Percentiles rank a stretch among this genome's conserved stretches.
Evolutionary conservation across 2,113 vertebrate species (phyloP).

Genomic region (Merops nubicus): DNA sequence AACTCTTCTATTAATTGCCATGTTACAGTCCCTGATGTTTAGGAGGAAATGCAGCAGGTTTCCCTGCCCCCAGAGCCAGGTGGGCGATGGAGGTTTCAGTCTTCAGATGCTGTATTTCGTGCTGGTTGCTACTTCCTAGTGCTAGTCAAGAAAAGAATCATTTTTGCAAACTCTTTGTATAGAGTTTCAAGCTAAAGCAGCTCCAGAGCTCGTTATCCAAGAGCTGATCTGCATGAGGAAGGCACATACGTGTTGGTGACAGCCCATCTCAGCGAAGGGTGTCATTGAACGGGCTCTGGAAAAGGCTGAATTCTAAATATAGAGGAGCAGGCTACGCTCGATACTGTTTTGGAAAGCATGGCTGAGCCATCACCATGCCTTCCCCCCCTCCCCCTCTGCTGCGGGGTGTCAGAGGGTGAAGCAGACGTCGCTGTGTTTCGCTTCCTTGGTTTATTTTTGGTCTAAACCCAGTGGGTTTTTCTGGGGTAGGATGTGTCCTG

Average conservation of each 20-base stretch:
- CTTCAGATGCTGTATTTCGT: fast-evolving
- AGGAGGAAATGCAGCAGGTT: not conserved
- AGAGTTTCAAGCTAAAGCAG: not conserved
- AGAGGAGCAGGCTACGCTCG: not conserved
- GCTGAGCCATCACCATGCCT: not conserved
- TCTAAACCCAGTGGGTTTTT: not conserved
- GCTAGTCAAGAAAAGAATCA: fast-evolving
- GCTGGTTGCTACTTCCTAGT: not conserved
- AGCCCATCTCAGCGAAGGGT: not conserved
- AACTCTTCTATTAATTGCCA: not conserved
- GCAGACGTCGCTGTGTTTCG: not conserved
- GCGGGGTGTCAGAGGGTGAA: not conserved
- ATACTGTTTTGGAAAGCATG: constrained; percentile 34
- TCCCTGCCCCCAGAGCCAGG: not conserved
- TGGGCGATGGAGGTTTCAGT: not conserved
- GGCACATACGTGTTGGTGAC: not conserved
- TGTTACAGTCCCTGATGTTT: not conserved
- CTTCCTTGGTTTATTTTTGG: constrained; percentile 12
- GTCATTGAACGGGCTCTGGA: not conserved
- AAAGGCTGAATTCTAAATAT: constrained; percentile 11
- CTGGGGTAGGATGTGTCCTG: constrained; percentile 7
- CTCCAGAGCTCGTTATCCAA: fast-evolving
- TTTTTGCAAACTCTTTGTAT: fast-evolving
- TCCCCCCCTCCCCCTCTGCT: not conserved
- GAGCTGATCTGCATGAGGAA: not conserved